These are phyloP conservation scores for Tachycineta bicolor DNA, from an alignment of 2,113 vertebrate species.

Conservation along the genomic window DNA sequence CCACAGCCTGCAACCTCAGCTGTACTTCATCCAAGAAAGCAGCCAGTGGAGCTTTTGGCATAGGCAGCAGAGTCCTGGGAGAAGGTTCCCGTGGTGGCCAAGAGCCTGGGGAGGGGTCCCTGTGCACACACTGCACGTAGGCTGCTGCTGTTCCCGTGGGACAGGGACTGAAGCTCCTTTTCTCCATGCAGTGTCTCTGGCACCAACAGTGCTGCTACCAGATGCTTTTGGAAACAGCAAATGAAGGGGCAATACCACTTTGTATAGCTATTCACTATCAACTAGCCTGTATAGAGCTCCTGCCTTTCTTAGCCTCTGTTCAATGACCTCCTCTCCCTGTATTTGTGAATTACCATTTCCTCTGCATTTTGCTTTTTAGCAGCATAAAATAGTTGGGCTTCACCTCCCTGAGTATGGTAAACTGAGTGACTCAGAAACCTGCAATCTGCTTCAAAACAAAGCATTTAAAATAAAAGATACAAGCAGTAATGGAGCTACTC, in stretches of 20 bases:
- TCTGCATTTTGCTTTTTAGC: neutral
- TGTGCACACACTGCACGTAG: neutral
- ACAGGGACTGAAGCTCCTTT: neutral
- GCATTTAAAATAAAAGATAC: neutral
- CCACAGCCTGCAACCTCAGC: neutral
- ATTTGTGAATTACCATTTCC: neutral
- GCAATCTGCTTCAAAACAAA: constrained; percentile 48
- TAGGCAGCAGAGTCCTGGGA: neutral
- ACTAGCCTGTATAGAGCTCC: neutral
- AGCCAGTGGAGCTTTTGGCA: neutral
- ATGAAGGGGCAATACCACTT: neutral
- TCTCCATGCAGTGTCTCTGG: neutral
- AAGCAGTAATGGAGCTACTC: neutral
- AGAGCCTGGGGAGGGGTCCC: neutral
- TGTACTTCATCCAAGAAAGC: neutral
- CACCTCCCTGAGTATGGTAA: neutral
- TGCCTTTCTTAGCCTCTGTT: neutral
- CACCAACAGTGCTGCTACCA: neutral
- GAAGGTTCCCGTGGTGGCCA: neutral
- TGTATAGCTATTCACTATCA: neutral
- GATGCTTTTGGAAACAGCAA: neutral
- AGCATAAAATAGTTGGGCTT: neutral
- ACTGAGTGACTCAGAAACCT: constrained; percentile 22
- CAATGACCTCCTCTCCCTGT: neutral
- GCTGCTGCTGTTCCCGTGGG: neutral